Percentiles rank a stretch among this genome's conserved stretches.
These are phyloP conservation scores for Dinomys branickii DNA, from an alignment of 2,113 vertebrate species.

Conservation along the genomic window DNA sequence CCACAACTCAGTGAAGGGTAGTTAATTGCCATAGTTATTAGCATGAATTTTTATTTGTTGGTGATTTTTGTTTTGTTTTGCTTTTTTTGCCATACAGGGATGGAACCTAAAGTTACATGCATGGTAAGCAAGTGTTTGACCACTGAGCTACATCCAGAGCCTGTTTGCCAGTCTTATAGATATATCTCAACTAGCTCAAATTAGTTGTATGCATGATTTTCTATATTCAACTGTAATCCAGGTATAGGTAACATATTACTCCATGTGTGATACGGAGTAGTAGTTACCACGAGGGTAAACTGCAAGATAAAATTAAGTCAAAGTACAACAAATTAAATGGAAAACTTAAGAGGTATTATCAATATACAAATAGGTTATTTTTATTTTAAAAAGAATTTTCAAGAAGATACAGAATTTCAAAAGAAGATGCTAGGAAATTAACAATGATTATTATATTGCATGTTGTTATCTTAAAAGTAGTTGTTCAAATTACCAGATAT, in stretches of 20 bases:
- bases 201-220: neutral
- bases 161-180: neutral
- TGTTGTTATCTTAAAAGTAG: too few species aligned
- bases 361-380: too few species aligned
- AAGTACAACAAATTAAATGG: neutral
- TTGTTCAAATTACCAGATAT: too few species aligned
- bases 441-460: too few species aligned
- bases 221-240: neutral
- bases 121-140: neutral
- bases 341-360: neutral
- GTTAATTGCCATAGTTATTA: neutral
- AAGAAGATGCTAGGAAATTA: too few species aligned
- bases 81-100: neutral
- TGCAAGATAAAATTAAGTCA: neutral
- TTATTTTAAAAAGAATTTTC: too few species aligned
- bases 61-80: neutral
- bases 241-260: neutral
- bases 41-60: neutral
- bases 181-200: neutral
- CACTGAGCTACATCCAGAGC: neutral
- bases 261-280: neutral
- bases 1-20: neutral
- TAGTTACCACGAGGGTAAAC: neutral
- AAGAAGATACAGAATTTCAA: too few species aligned
- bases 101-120: too few species aligned